These are phyloP conservation scores for Potamarius usumacintae DNA, from an alignment of 2,113 vertebrate species.

Conservation along the genomic window DNA sequence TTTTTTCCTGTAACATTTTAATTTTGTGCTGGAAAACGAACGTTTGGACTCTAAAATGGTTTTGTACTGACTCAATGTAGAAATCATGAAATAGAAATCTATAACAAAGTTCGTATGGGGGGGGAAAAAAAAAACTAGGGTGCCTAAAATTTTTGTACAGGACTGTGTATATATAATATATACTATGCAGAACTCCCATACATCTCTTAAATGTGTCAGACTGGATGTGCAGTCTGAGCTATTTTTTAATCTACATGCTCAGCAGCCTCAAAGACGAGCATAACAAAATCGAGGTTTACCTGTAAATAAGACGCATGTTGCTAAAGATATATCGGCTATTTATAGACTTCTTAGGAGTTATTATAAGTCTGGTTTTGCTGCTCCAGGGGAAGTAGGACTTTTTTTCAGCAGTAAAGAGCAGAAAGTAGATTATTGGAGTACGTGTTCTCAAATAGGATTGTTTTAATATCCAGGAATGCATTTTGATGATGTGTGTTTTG, in stretches of 20 bases:
- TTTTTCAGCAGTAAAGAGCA: neutral
- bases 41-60: no score
- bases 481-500: conserved; percentile 5
- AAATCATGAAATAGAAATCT: no score
- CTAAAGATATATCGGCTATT: neutral
- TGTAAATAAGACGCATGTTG: neutral
- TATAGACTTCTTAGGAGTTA: neutral
- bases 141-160: no score
- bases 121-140: no score
- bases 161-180: no score
- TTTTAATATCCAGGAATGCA: neutral
- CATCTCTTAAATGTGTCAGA: neutral
- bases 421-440: neutral
- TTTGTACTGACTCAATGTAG: no score
- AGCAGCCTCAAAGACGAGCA: neutral
- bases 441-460: neutral
- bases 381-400: neutral
- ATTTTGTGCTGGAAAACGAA: no score
- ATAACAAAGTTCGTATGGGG: no score
- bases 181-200: neutral
- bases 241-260: neutral
- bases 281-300: neutral
- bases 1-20: no score
- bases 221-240: neutral
- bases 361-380: neutral